Evolutionary conservation across 2,888 invertebrate genomes (phyloP).

Genomic region (Diadromus collaris): DNA sequence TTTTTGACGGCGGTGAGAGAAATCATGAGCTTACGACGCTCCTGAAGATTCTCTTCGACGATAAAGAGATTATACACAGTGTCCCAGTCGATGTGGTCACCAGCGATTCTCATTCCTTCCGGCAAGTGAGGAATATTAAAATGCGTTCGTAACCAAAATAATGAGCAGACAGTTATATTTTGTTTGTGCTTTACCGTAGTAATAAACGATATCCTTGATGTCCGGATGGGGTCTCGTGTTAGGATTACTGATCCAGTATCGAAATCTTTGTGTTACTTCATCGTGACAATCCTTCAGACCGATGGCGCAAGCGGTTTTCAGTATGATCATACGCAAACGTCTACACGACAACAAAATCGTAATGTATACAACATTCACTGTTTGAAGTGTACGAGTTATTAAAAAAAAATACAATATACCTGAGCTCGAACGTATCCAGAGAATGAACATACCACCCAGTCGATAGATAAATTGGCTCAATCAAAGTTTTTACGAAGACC

Average conservation of each 20-base stretch:
- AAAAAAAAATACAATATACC: constrained; percentile 41
- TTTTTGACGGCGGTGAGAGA: constrained; percentile 42
- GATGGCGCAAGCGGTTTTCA: constrained; percentile 62
- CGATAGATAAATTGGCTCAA: constrained; percentile 28
- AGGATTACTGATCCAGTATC: constrained; percentile 21
- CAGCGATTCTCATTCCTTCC: constrained; percentile 43
- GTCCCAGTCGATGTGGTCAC: constrained; percentile 22
- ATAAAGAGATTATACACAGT: constrained; percentile 34
- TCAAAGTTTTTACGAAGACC: constrained; percentile 29
- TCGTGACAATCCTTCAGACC: constrained; percentile 57
- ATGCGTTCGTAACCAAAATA: background rate
- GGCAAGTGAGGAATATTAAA: background rate
- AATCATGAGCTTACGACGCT: constrained; percentile 43
- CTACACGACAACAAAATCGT: constrained; percentile 34
- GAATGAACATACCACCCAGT: constrained; percentile 27
- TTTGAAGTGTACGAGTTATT: background rate
- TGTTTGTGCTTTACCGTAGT: constrained; percentile 57
- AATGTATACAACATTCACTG: background rate
- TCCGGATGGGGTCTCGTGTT: constrained; percentile 56
- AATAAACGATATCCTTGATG: constrained; percentile 61
- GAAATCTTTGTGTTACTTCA: constrained; percentile 49
- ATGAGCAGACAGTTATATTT: background rate
- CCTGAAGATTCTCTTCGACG: constrained; percentile 28
- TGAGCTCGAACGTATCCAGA: constrained; percentile 39
- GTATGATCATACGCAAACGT: constrained; percentile 60